Evolutionary conservation across 2,888 invertebrate species (phyloP).

Genomic region (Odiellus spinosus): DNA sequence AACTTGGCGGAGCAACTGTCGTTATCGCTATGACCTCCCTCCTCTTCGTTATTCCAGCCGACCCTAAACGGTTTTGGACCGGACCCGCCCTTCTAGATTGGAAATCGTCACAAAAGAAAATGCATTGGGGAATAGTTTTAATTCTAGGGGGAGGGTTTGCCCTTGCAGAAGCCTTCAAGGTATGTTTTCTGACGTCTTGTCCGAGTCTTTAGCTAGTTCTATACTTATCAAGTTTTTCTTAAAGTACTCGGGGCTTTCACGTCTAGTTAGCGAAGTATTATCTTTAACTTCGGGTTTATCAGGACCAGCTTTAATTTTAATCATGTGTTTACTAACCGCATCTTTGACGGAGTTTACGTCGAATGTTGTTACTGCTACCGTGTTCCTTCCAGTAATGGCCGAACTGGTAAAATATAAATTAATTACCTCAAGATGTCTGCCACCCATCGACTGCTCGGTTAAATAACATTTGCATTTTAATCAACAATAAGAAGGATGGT

Average conservation of each 20-base stretch:
- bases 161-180: no score
- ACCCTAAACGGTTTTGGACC: no score
- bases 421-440: neutral
- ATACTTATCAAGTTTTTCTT: slow-evolving; percentile 6
- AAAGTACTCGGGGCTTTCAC: slow-evolving; percentile 51
- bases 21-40: no score
- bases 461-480: no score
- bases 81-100: no score
- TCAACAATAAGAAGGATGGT: no score
- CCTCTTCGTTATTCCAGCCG: no score
- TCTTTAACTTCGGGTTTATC: slow-evolving; percentile 46
- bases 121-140: no score
- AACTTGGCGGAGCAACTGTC: no score
- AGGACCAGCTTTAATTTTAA: slow-evolving; percentile 47
- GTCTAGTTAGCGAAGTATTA: slow-evolving; percentile 53
- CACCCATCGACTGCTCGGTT: no score
- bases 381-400: slow-evolving; percentile 65
- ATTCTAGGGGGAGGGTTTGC: no score
- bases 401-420: slow-evolving; percentile 36
- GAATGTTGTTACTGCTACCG: slow-evolving; percentile 78
- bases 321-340: slow-evolving; percentile 60
- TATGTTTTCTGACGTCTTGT: neutral
- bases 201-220: neutral
- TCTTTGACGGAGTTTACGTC: slow-evolving; percentile 74
- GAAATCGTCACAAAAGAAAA: no score